Base-by-base conservation (phyloP, 2,797 vertebrate species). In the Gobionotothen gibberifrons region DNA sequence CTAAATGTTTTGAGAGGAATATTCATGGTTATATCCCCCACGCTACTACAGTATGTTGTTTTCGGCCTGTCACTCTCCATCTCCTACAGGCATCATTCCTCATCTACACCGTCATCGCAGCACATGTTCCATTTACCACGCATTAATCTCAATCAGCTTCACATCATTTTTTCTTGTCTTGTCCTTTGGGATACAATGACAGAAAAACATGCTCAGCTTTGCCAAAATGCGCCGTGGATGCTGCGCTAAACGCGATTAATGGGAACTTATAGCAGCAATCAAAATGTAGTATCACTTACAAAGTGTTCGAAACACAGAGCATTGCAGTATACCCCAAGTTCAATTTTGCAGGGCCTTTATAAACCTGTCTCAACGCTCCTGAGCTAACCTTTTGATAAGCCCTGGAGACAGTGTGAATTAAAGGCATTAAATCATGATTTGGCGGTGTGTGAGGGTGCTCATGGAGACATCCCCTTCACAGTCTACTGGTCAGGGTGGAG, bases 361-460 rank as follows among this genome's bases (percentile, higher is more conserved):
- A 86, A 91, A 92, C 79, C 83, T 79, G 61, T 88, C 78, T 83
- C 68, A 32, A 66, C 81, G 78, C 85, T 96, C 95, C 96, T 94
- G 93, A 67, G 75, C 85, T 89, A 90, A 94, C 92, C 92, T 92
- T 93, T 94, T 90, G 90, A 94, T 92, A 90, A 90, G 86, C 89
- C 90, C 90, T 91, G 9, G 95, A 95, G 95, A 96, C 94, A 92
- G 94, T 87, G 94, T 94, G 95, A 96, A 97, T 98, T 96, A 97
- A 96, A 97, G 95, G 95, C 95, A 96, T 97, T 98, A 97, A 97
- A 99, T 97, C 97, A 97, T 94, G 96, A 96, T 96, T 92, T 91
- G 85, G 94, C 93, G 78, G 74, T 90, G 94, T 94, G 86, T 78
- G 82, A 87, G 92, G 90, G 92, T 91, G 95, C 94, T 96, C 94